Percentiles rank a stretch among this genome's conserved stretches.
Conservation (phyloP, 2,113 vertebrate genomes). For the Sinocyclocheilus anophthalmus region DNA sequence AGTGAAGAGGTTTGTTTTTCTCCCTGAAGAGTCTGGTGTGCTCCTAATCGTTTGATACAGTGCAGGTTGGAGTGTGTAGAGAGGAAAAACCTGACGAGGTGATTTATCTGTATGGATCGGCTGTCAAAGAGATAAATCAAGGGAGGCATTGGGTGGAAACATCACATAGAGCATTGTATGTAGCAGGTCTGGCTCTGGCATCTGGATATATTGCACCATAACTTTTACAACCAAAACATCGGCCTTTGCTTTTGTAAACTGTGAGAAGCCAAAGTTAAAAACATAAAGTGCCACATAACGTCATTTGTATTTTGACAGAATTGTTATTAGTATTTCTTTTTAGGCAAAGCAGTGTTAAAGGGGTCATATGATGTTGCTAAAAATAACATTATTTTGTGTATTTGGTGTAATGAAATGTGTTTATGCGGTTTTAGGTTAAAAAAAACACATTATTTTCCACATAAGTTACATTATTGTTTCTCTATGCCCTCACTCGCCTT, state of each 20-base stretch:
- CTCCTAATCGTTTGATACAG: constrained; percentile 50
- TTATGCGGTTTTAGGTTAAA: too few relatives aligned
- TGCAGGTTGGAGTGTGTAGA: constrained; percentile 35
- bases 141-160: constrained; percentile 49
- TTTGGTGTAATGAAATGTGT: too few relatives aligned
- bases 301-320: neutral
- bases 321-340: neutral
- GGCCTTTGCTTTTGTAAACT: neutral
- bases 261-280: neutral
- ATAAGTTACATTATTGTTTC: too few relatives aligned
- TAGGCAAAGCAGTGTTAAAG: neutral
- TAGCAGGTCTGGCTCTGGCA: constrained; percentile 16
- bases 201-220: constrained; percentile 19
- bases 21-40: neutral
- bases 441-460: too few relatives aligned
- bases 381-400: too few relatives aligned
- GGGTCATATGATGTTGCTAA: too few relatives aligned
- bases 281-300: too few relatives aligned
- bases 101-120: constrained; percentile 61
- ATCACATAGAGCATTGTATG: constrained; percentile 41
- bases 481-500: too few relatives aligned
- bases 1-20: constrained; percentile 39
- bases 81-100: constrained; percentile 48
- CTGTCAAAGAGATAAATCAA: constrained; percentile 61
- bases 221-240: constrained; percentile 29